phyloP scores from a whole-genome alignment of 2,113 vertebrate species.

The Bubo blakistoni region DNA sequence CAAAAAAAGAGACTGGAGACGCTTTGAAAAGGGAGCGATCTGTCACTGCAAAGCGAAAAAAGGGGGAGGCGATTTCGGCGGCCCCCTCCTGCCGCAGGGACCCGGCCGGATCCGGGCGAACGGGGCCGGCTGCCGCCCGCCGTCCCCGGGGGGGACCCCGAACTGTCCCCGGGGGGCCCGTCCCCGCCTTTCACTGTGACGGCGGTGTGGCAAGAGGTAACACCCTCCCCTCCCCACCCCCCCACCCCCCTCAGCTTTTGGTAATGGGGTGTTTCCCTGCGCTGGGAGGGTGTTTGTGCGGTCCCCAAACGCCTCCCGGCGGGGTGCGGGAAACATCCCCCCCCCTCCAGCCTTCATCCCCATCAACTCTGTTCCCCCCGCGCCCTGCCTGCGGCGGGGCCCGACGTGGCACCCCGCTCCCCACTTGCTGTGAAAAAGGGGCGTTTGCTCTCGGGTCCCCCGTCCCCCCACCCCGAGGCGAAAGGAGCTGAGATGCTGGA shows the following conservation, averaged over 20 bases:
- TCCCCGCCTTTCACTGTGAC: neutral
- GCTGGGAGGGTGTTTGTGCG: neutral
- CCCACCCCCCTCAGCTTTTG: neutral
- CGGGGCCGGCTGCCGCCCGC: neutral
- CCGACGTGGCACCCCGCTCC: neutral
- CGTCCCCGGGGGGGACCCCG: neutral
- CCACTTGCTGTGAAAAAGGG: neutral
- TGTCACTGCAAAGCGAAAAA: neutral
- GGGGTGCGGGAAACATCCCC: neutral
- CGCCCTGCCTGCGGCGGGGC: neutral
- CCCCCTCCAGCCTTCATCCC: neutral
- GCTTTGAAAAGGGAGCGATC: neutral
- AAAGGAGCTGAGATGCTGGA: neutral
- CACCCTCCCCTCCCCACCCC: neutral
- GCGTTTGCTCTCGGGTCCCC: neutral
- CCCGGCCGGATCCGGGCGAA: neutral
- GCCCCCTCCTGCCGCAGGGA: neutral
- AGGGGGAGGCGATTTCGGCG: neutral
- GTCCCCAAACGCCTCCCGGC: neutral
- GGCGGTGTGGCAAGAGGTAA: neutral
- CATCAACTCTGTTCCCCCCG: neutral
- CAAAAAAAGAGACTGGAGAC: neutral
- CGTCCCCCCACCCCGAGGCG: neutral
- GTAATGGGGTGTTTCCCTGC: neutral
- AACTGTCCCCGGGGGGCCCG: neutral